These are phyloP conservation scores for Sarcophaga carnaria DNA, from an alignment of 2,888 invertebrate species.

Conservation along the genomic window DNA sequence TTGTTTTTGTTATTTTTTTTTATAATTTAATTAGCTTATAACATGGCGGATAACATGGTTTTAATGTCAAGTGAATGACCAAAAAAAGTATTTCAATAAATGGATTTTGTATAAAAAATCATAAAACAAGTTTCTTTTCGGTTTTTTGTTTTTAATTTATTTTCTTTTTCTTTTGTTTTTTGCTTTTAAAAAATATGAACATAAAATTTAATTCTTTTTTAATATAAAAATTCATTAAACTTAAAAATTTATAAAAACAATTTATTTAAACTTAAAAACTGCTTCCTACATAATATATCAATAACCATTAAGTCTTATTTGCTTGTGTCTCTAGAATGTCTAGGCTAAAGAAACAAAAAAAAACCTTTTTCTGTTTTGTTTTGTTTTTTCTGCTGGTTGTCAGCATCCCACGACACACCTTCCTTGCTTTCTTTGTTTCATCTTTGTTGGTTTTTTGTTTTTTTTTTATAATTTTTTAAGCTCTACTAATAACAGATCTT, in stretches of 20 bases:
- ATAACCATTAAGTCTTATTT: not conserved
- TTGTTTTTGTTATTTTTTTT: not conserved
- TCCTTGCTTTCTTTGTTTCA: slow-evolving; percentile 19
- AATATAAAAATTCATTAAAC: slow-evolving; percentile 54
- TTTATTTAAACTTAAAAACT: slow-evolving; percentile 41
- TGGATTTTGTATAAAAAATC: slow-evolving; percentile 2
- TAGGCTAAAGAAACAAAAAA: too few species aligned
- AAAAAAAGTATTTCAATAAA: slow-evolving; percentile 25
- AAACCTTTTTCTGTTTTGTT: not conserved
- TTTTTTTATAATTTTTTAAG: not conserved
- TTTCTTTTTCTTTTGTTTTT: slow-evolving; percentile 26
- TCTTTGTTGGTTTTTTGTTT: slow-evolving; percentile 1
- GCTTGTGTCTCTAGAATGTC: too few species aligned
- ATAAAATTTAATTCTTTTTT: slow-evolving; percentile 52
- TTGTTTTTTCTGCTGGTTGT: slow-evolving; percentile 7
- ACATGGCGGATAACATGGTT: not conserved
- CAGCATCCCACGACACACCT: slow-evolving; percentile 50
- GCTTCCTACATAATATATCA: slow-evolving; percentile 51
- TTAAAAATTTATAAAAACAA: slow-evolving; percentile 59
- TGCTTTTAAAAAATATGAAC: slow-evolving; percentile 34
- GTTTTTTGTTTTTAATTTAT: slow-evolving; percentile 24
- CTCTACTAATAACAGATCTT: not conserved
- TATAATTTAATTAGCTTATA: not conserved
- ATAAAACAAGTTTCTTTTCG: slow-evolving; percentile 41
- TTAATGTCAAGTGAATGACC: slow-evolving; percentile 16